These are phyloP conservation scores for Lepus americanus DNA, from an alignment of 2,113 vertebrate species.

Conservation along the genomic window DNA sequence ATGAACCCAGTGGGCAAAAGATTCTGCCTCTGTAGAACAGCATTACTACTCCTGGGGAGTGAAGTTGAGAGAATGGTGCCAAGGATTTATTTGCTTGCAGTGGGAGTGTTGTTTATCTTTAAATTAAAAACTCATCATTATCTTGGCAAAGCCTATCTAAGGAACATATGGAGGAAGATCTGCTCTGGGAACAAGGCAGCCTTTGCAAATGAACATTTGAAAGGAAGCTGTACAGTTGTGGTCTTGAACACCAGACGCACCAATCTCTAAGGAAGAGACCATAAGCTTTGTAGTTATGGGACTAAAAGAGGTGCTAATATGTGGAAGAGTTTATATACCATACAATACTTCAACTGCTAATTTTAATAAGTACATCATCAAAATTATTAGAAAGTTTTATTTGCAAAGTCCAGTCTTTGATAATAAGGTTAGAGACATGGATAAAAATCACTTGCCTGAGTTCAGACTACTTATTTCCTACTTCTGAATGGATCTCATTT, in stretches of 20 bases:
- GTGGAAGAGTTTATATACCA: neutral
- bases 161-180: constrained; percentile 40
- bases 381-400: constrained; percentile 35
- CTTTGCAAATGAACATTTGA: constrained; percentile 37
- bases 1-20: neutral
- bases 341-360: neutral
- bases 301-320: neutral
- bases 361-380: neutral
- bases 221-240: neutral
- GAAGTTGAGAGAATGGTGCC: neutral
- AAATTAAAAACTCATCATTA: constrained; percentile 69
- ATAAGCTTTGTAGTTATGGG: neutral
- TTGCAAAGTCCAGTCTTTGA: constrained; percentile 44
- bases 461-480: neutral
- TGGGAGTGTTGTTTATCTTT: constrained; percentile 60
- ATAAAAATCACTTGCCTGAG: neutral
- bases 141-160: constrained; percentile 49
- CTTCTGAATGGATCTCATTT: neutral
- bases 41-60: neutral
- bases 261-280: neutral
- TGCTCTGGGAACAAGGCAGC: neutral
- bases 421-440: constrained; percentile 9
- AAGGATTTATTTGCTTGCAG: constrained; percentile 35
- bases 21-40: neutral
- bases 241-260: neutral